A percentile compares a stretch with the other conserved stretches of the same genome.
These are phyloP conservation scores for Pimephales promelas DNA, from an alignment of 2,113 vertebrate genomes.

Conservation along the genomic window DNA sequence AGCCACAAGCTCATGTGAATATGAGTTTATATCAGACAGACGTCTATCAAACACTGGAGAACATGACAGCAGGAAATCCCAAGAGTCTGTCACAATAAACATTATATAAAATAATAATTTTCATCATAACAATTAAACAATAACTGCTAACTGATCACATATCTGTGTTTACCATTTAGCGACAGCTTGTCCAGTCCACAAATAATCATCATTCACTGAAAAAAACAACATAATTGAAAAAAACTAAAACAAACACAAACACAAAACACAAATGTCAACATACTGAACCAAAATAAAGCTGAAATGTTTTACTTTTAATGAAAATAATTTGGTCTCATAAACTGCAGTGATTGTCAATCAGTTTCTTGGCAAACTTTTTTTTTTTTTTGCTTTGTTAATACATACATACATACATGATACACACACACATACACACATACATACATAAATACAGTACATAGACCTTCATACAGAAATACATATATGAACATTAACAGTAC, in stretches of 20 bases:
- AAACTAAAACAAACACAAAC: too few species aligned
- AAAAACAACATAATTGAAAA: not conserved
- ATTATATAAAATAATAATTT: not conserved
- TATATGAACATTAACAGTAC: not conserved
- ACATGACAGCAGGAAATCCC: not conserved
- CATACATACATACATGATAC: not conserved
- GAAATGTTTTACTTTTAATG: not conserved
- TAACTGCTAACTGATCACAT: not conserved
- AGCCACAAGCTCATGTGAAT: not conserved
- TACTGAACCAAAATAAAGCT: not conserved
- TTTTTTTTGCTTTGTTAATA: not conserved
- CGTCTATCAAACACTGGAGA: not conserved
- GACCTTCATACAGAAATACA: too few species aligned
- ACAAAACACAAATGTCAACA: not conserved
- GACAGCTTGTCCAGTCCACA: not conserved
- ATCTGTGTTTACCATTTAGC: not conserved
- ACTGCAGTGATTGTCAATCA: not conserved
- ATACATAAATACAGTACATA: too few species aligned
- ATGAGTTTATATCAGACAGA: not conserved
- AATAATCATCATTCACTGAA: not conserved
- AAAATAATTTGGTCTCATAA: not conserved
- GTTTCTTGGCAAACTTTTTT: not conserved
- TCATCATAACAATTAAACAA: too few species aligned
- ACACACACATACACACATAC: too few species aligned
- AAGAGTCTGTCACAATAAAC: not conserved